Percentiles rank a stretch among this genome's conserved stretches.
Conservation (phyloP, 2,113 vertebrate species). For the Shinisaurus crocodilurus region DNA sequence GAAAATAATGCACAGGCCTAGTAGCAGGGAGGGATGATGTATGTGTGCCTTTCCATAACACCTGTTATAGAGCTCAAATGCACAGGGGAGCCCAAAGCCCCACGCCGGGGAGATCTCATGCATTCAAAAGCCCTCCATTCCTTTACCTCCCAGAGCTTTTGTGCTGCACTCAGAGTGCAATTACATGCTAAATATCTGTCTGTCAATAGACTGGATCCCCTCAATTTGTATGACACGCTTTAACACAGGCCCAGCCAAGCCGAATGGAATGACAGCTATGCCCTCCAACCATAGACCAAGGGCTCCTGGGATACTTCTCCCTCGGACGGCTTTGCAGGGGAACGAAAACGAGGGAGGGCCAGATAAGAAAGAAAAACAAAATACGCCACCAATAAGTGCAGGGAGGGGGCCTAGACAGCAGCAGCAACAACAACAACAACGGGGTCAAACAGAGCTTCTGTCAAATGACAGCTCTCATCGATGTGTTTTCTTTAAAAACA, state of each 20-base stretch:
- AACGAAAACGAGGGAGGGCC: too few relatives aligned
- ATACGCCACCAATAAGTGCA: not conserved
- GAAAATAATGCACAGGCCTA: not conserved
- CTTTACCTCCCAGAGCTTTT: conserved; percentile 67
- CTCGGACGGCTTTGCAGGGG: fast-evolving
- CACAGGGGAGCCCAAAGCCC: conserved; percentile 33
- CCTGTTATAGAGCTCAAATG: conserved; percentile 67
- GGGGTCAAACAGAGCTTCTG: not conserved
- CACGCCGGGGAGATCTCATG: conserved; percentile 47
- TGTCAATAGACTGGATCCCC: conserved; percentile 80
- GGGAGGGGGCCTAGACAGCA: too few relatives aligned
- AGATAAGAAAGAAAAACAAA: not conserved
- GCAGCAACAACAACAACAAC: too few relatives aligned
- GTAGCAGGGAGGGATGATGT: conserved; percentile 44
- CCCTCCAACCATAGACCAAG: conserved; percentile 71
- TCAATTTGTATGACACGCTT: conserved; percentile 81
- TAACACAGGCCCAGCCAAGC: conserved; percentile 74
- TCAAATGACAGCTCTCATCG: not conserved
- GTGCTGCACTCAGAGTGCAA: conserved; percentile 70
- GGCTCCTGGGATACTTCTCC: conserved; percentile 56
- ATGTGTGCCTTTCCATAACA: conserved; percentile 62
- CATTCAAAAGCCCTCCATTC: conserved; percentile 51
- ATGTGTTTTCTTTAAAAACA: not conserved
- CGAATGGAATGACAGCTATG: conserved; percentile 79
- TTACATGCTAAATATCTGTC: conserved; percentile 72